Evolutionary conservation across 1,140 invertebrate species (phyloP).

Genomic region (Sweltsa coloradensis): DNA sequence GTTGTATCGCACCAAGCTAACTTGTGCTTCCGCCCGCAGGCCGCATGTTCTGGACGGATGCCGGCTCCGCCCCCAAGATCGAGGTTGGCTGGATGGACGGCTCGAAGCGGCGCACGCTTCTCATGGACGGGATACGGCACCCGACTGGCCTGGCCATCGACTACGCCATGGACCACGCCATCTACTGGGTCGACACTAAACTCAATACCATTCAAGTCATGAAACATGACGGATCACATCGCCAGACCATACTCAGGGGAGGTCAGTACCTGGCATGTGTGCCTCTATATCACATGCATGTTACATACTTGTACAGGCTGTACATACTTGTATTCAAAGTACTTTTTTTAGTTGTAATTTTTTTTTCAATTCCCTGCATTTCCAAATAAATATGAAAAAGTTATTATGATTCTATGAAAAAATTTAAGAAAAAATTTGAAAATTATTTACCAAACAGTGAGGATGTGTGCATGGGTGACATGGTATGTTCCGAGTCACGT

Average conservation of each 20-base stretch:
- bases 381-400: not conserved
- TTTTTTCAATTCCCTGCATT: not conserved
- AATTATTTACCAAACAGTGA: not conserved
- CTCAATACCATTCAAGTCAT: constrained; percentile 86
- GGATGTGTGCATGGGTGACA: no score
- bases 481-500: no score
- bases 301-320: no score
- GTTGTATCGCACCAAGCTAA: no score
- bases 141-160: constrained; percentile 86
- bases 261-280: no score
- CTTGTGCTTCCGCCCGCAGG: no score
- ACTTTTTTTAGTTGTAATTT: no score
- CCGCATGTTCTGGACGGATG: constrained; percentile 81
- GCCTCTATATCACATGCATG: no score
- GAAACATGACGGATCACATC: constrained; percentile 65
- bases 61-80: constrained; percentile 70
- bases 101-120: constrained; percentile 62
- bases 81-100: constrained; percentile 95
- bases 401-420: not conserved
- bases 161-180: constrained; percentile 70
- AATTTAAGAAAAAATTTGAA: constrained; percentile 4
- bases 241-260: constrained; percentile 59
- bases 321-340: no score
- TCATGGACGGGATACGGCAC: constrained; percentile 64
- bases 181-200: constrained; percentile 95